Conservation (phyloP, 2,888 invertebrate species). For the Petrophora chlorosata region DNA sequence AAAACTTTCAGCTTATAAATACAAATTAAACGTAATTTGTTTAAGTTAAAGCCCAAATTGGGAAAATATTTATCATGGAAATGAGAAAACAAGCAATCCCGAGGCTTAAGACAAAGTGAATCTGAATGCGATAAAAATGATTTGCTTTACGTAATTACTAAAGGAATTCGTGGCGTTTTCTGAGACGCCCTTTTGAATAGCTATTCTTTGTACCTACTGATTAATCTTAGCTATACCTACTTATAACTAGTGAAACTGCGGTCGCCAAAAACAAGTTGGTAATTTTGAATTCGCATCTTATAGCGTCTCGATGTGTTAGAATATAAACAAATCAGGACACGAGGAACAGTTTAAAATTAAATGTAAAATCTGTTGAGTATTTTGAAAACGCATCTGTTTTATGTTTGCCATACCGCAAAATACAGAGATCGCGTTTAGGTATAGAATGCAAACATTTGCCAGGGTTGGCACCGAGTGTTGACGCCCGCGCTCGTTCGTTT, state of each 20-base stretch:
- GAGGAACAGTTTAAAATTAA: too few species aligned
- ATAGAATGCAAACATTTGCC: slow-evolving; percentile 69
- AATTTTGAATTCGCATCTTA: too few species aligned
- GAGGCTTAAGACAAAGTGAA: slow-evolving; percentile 45
- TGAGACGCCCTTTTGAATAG: slow-evolving; percentile 16
- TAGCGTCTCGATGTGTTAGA: too few species aligned
- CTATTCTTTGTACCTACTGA: slow-evolving; percentile 8
- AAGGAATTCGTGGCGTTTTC: slow-evolving; percentile 32
- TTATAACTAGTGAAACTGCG: too few species aligned
- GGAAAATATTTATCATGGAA: slow-evolving; percentile 54
- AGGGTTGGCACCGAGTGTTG: slow-evolving; percentile 49
- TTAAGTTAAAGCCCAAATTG: slow-evolving; percentile 47
- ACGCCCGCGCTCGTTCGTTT: slow-evolving; percentile 56
- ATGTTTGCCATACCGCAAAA: slow-evolving; percentile 4
- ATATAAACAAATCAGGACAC: too few species aligned
- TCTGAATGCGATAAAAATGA: slow-evolving; percentile 42
- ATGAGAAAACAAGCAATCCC: slow-evolving; percentile 49
- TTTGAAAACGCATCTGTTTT: too few species aligned
- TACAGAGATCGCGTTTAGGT: slow-evolving; percentile 29
- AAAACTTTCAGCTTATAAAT: slow-evolving; percentile 35
- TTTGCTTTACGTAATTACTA: slow-evolving; percentile 39
- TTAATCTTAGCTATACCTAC: too few species aligned
- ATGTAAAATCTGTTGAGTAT: too few species aligned
- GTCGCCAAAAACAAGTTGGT: too few species aligned
- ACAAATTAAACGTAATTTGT: slow-evolving; percentile 50